A percentile compares a stretch with the other conserved stretches of the same genome.
phyloP scores from a whole-genome alignment of 2,888 invertebrate species.

The Asteroscopus sphinx region DNA sequence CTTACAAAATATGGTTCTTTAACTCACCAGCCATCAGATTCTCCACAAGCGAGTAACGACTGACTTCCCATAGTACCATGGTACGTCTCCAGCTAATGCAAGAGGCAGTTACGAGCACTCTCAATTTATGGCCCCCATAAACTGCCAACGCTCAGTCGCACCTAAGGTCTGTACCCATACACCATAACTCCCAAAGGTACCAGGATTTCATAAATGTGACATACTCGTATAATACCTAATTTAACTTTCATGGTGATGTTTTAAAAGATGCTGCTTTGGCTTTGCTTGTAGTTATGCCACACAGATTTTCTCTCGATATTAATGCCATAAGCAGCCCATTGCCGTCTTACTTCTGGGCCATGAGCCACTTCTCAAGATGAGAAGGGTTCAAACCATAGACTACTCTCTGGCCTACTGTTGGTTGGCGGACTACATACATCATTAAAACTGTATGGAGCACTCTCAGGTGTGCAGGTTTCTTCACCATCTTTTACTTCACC shows the following conservation, averaged over 20 bases:
- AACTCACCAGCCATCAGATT: background rate
- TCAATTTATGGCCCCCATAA: conserved; percentile 79
- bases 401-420: no score
- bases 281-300: background rate
- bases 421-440: no score
- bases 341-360: no score
- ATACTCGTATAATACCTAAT: conserved; percentile 32
- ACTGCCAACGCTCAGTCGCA: conserved; percentile 71
- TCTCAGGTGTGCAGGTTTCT: no score
- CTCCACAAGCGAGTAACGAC: conserved; percentile 1
- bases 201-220: conserved; percentile 45
- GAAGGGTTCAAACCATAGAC: no score
- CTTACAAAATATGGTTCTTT: no score
- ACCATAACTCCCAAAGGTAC: conserved; percentile 22
- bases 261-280: background rate
- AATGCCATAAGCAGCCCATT: no score
- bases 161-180: conserved; percentile 62
- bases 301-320: no score
- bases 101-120: conserved; percentile 80
- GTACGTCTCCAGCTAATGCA: conserved; percentile 71
- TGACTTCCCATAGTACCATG: conserved; percentile 37
- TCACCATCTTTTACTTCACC: no score
- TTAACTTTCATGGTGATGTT: conserved; percentile 3
- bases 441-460: no score
- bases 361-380: no score